These are phyloP conservation scores for Pyxicephalus adspersus DNA, from an alignment of 2,113 vertebrate genomes.

Conservation along the genomic window DNA sequence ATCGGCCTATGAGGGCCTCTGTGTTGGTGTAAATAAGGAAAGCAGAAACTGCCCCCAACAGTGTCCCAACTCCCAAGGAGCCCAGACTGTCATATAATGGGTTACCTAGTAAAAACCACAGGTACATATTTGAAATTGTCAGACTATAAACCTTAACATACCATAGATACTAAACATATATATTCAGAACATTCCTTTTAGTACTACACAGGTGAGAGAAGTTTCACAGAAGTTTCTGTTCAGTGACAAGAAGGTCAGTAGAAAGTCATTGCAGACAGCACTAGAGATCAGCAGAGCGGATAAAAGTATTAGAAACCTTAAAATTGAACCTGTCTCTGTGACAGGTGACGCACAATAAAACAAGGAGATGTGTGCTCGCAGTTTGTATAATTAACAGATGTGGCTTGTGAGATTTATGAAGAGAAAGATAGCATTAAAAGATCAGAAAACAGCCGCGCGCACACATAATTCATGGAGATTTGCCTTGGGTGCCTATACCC, in stretches of 20 bases:
- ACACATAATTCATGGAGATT: constrained; percentile 37
- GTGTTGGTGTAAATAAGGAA: constrained; percentile 99
- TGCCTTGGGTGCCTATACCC: constrained; percentile 26
- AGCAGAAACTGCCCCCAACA: constrained; percentile 88
- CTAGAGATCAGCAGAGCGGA: constrained; percentile 32
- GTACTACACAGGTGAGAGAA: not conserved
- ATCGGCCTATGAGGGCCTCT: constrained; percentile 91
- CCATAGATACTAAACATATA: not conserved
- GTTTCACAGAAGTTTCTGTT: constrained; percentile 31
- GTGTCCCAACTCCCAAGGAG: constrained; percentile 90
- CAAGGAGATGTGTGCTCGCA: constrained; percentile 31
- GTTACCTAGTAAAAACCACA: constrained; percentile 74
- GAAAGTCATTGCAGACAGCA: constrained; percentile 15
- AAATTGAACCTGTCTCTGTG: constrained; percentile 24
- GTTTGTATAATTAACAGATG: constrained; percentile 44
- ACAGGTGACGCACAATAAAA: constrained; percentile 46
- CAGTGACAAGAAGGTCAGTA: constrained; percentile 24
- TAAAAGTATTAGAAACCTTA: constrained; percentile 27
- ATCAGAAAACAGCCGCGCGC: constrained; percentile 20
- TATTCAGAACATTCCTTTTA: not conserved
- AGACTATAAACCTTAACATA: not conserved
- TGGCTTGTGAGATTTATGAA: constrained; percentile 37
- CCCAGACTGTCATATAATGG: constrained; percentile 91
- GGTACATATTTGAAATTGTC: not conserved
- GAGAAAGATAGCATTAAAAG: constrained; percentile 40